phyloP scores from a whole-genome alignment of 2,113 vertebrate genomes.

The Ascaphus truei region DNA sequence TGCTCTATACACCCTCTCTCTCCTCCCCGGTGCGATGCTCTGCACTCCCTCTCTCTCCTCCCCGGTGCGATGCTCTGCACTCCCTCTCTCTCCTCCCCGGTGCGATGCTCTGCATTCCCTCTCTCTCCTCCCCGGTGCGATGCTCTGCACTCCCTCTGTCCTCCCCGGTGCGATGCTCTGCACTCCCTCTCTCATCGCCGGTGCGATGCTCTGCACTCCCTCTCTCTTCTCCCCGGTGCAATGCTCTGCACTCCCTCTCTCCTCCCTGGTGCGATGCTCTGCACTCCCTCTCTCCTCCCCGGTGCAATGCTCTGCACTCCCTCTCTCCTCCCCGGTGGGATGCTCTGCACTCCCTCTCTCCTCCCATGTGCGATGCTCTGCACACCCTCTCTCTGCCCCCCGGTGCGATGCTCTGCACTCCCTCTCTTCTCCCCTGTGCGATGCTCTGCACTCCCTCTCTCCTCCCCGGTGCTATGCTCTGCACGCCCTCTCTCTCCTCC shows the following conservation, averaged over 20 bases:
- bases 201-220: background rate
- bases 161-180: background rate
- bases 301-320: background rate
- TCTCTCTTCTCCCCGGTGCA: background rate
- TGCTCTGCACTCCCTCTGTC: background rate
- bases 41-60: background rate
- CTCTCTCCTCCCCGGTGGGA: background rate
- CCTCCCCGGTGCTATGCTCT: background rate
- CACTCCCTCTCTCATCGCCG: too few relatives aligned
- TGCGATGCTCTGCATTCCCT: background rate
- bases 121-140: background rate
- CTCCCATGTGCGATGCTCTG: background rate
- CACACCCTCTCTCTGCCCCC: too few relatives aligned
- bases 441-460: background rate
- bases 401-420: background rate
- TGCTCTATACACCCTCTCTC: background rate
- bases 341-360: background rate
- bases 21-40: background rate
- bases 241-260: background rate
- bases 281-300: background rate
- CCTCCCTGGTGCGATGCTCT: background rate
- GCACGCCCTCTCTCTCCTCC: background rate
- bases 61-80: background rate
- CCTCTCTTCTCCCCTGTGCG: background rate
- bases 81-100: too few relatives aligned